A percentile compares a stretch with the other conserved stretches of the same genome.
Conservation (phyloP, 2,113 vertebrate species). For the Chloebia gouldiae region DNA sequence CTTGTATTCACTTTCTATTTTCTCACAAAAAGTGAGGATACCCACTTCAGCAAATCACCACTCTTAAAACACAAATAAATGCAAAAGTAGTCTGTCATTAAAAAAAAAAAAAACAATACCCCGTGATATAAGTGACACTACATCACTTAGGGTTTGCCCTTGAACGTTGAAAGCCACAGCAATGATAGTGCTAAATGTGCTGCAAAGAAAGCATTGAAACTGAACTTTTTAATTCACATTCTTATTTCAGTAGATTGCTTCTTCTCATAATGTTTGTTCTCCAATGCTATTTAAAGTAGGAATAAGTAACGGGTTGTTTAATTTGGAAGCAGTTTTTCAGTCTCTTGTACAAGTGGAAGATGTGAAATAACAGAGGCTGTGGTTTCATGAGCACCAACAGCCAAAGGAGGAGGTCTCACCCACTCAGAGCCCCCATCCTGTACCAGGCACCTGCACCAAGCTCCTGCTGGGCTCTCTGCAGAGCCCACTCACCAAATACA, state of each 20-base stretch:
- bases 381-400: not conserved
- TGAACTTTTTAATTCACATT: not conserved
- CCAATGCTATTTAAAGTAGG: not conserved
- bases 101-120: not conserved
- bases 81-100: not conserved
- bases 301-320: not conserved
- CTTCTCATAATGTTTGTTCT: not conserved
- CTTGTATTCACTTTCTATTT: not conserved
- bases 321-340: not conserved
- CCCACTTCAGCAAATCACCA: not conserved
- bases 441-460: not conserved
- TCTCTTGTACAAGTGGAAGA: not conserved
- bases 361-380: not conserved
- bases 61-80: not conserved
- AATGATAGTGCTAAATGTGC: not conserved
- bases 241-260: not conserved
- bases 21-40: not conserved
- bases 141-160: not conserved
- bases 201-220: not conserved
- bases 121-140: fast-evolving
- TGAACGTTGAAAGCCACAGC: fast-evolving
- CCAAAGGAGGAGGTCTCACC: not conserved
- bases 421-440: not conserved
- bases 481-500: not conserved
- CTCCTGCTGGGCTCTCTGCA: not conserved